phyloP scores from a whole-genome alignment of 53 echinoderm and acorn worm genomes.

The Echinometra lucunter region DNA sequence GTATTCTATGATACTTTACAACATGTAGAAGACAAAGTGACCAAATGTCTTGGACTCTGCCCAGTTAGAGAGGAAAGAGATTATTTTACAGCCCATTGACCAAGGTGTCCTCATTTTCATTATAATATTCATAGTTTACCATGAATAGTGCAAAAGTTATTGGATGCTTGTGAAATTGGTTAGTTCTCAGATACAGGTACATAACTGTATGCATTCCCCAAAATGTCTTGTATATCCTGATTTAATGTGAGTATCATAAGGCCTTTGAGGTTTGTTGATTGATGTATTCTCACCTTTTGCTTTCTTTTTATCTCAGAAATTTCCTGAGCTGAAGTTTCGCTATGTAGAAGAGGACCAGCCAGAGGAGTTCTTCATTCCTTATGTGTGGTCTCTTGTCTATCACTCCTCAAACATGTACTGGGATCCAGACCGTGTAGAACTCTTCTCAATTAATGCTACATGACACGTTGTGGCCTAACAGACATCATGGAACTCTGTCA shows the following conservation, averaged over 20 bases:
- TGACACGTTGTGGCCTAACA: conserved; percentile 31
- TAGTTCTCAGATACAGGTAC: too few species aligned
- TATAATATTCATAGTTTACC: too few species aligned
- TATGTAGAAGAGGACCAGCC: conserved; percentile 99
- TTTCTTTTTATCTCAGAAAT: conserved; percentile 81
- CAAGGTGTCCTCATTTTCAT: too few species aligned
- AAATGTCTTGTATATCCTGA: background rate
- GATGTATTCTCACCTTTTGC: background rate
- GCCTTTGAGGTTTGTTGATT: background rate
- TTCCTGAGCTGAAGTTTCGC: conserved; percentile 98
- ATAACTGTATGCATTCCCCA: background rate
- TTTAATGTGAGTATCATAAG: background rate
- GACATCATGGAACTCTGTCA: background rate
- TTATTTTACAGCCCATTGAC: too few species aligned
- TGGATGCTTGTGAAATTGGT: too few species aligned
- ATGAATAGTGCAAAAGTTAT: too few species aligned
- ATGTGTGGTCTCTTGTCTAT: conserved; percentile 98
- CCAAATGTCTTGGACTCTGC: too few species aligned
- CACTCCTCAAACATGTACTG: conserved; percentile 97
- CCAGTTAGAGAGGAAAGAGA: too few species aligned
- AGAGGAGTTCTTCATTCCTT: conserved; percentile 98
- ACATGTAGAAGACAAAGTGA: too few species aligned
- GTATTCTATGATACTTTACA: too few species aligned
- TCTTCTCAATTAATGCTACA: conserved; percentile 85
- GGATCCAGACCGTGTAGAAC: conserved; percentile 97